phyloP scores from a whole-genome alignment of 2,888 invertebrate genomes.

The Proisotoma minuta region DNA sequence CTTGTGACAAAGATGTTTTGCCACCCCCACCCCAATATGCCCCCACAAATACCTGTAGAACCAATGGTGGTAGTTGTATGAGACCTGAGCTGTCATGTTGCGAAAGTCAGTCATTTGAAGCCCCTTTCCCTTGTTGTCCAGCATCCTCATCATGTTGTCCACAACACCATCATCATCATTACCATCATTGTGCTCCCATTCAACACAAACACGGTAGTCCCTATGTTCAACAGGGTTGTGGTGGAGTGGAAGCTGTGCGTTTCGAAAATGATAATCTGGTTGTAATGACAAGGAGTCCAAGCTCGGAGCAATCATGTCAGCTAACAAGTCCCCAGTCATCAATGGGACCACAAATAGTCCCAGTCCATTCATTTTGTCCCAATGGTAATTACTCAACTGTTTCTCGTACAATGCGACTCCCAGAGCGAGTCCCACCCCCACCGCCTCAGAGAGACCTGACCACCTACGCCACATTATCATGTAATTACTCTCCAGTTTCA shows the following conservation, averaged over 20 bases:
- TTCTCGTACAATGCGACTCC: neutral
- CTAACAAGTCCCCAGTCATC: neutral
- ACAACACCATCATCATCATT: neutral
- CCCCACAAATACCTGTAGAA: neutral
- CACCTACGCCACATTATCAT: neutral
- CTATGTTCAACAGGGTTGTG: neutral
- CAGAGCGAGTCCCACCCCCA: neutral
- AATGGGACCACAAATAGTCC: constrained; percentile 1
- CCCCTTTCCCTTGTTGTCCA: neutral
- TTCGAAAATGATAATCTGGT: constrained; percentile 12
- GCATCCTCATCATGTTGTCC: neutral
- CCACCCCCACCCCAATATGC: constrained; percentile 14
- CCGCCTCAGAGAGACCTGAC: neutral
- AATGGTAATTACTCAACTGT: constrained; percentile 6
- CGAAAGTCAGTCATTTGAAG: neutral
- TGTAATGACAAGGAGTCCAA: neutral
- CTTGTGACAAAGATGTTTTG: neutral
- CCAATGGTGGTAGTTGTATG: neutral
- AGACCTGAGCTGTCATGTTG: neutral
- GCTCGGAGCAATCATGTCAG: neutral
- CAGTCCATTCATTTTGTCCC: constrained; percentile 11
- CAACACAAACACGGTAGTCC: neutral
- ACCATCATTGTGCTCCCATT: neutral
- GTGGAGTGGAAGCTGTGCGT: neutral
- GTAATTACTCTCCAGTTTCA: constrained; percentile 6